Evolutionary conservation across 2,113 vertebrate genomes (phyloP).

Genomic region (Menidia beryllina): DNA sequence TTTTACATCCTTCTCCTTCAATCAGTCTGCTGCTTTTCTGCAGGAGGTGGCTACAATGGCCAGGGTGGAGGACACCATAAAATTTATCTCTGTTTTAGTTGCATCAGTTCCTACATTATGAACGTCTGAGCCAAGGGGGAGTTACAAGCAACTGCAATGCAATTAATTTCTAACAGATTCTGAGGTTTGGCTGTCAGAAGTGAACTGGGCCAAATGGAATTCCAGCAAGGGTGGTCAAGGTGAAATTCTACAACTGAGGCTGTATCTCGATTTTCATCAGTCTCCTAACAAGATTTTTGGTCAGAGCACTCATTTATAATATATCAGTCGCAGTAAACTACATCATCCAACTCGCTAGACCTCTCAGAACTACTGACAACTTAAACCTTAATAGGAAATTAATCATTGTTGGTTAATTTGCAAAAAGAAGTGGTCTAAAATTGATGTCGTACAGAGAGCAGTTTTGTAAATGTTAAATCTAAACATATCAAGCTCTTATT

Average conservation of each 20-base stretch:
- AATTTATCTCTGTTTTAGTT: not conserved
- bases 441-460: not conserved
- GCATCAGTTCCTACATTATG: not conserved
- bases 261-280: too few species aligned
- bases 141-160: not conserved
- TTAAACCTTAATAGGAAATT: not conserved
- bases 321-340: not conserved
- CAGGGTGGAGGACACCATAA: not conserved
- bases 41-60: not conserved
- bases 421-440: not conserved
- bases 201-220: not conserved
- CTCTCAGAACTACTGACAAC: too few species aligned
- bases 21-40: not conserved
- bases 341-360: not conserved
- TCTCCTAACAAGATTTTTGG: not conserved
- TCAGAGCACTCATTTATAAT: not conserved
- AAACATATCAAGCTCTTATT: conserved; percentile 6
- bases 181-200: too few species aligned
- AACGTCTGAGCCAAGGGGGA: too few species aligned
- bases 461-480: not conserved
- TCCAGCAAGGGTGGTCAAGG: not conserved
- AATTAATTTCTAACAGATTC: too few species aligned
- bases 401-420: not conserved
- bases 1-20: not conserved
- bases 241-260: not conserved